A percentile compares a stretch with the other conserved stretches of the same genome.
Conservation (phyloP, 2,113 vertebrate genomes). For the Dicrurus megarhynchus region DNA sequence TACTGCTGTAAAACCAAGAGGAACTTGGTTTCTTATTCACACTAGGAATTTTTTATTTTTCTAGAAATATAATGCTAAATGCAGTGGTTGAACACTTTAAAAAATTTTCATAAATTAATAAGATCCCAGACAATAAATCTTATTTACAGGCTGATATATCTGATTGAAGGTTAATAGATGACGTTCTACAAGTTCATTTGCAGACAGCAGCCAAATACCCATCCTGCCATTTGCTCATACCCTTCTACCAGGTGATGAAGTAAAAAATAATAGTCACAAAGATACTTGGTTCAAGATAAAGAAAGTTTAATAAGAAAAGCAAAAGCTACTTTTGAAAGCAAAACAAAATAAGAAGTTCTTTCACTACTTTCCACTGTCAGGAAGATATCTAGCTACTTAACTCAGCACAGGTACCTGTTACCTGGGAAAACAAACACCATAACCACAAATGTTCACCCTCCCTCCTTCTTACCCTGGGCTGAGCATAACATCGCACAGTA, state of each 20-base stretch:
- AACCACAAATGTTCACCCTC: not conserved
- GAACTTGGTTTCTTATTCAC: not conserved
- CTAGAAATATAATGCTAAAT: not conserved
- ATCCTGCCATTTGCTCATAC: not conserved
- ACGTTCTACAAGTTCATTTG: not conserved
- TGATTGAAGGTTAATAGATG: not conserved
- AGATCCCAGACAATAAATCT: not conserved
- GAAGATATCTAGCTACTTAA: not conserved
- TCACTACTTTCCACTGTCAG: not conserved
- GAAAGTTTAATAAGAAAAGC: not conserved
- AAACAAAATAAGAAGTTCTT: not conserved
- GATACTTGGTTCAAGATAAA: not conserved
- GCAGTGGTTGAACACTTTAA: not conserved
- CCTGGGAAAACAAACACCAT: not conserved
- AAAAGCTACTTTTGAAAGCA: not conserved
- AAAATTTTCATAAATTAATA: not conserved
- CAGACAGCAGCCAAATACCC: not conserved
- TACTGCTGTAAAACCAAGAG: not conserved
- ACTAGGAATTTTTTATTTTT: not conserved
- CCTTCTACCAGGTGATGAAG: not conserved
- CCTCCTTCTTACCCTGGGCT: not conserved
- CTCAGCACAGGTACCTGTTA: accelerated
- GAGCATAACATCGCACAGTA: not conserved
- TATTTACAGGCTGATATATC: not conserved
- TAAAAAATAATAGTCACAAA: not conserved